Base-by-base conservation (phyloP, 2,888 invertebrate species). In the Belgica antarctica region DNA sequence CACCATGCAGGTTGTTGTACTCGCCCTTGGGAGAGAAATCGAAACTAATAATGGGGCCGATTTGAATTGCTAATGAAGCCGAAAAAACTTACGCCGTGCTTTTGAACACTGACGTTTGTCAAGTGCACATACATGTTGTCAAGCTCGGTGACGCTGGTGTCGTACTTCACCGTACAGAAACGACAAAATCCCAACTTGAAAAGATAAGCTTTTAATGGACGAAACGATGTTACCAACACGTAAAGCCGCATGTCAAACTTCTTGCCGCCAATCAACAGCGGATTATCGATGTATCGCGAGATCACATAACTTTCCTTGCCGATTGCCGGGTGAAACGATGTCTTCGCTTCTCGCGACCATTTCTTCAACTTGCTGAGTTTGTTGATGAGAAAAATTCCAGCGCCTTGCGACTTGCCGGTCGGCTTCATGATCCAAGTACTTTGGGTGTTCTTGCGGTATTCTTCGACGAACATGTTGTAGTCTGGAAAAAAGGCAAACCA, bases 341-440 rank as follows among this genome's bases (percentile, higher is more conserved):
- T 90, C 80, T 90, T 92, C 1, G 91, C 89, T 80, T 94, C 93
- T 24, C 92, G 84, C 0, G 92, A 92, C 90, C 92, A 93, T 77
- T 90, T 87, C 77, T 95, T 96, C 71, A 96, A 81, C 81, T 96
- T 96, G 1, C 95, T 94, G 72, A 96, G 82, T 82, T 95, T 95
- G 79, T 96, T 96, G 75, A 97, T 95, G 70, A 96, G 83, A 79
- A 96, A 96, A 76, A 97, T 96, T 41, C 96, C 96, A n/a, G 91
- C 88, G 1, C 93, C 93, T 78, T 92, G 92, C 0, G 96, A 95
- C 81, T 96, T 92, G 27, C 95, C 95, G 78, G 95, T 94, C 0
- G 96, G 96, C 78, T 97, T 96, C 89, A 96, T 94, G 73, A 97
- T 97, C 96, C 96, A 97, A 0, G 96, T 96, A 74, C 92, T 92